Base-by-base conservation (phyloP, 2,113 vertebrate species). In the Platycercus adscitus region DNA sequence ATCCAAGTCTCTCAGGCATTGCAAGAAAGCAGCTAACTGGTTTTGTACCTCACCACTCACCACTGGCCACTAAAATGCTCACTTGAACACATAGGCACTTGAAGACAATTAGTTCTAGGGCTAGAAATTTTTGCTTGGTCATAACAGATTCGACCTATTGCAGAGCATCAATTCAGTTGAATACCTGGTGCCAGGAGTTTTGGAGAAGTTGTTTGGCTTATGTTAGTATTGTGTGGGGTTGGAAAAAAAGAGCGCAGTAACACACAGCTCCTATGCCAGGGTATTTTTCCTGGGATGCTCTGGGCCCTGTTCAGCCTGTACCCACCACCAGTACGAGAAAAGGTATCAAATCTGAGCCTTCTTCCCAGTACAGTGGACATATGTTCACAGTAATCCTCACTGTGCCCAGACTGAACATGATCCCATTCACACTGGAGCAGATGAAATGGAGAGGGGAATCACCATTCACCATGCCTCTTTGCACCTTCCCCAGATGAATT, bases 391-490 rank as follows among this genome's bases (percentile, higher is more conserved):
- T 20, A 19, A 35, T 12, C 29, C 64, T 81, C 55, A 19, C 65
- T 65, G 21, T 71, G 31, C 47, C 41, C 47, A 58, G 78, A 6
- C 46, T 47, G 16, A 37, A 29, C 28, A 10, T 7, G 44, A 39
- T 75, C 35, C 8, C 26, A 25, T 24, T 46, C 76, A 21, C 75
- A 49, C 0, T 8, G 31, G 33, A 52, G 46, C 41, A 50, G 21
- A 29, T 0, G 1, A 70, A 81, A 65, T 0, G 0, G 15, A 58
- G 49, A 68, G 6, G 18, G 46, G 23, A 64, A 73, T 13, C 33
- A 1, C 53, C 3, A 1, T 65, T 20, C 29, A 1, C 47, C 3
- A 1, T 60, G 43, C 13, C 17, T 47, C n/a, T 47, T 63, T 18
- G 18, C 6, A 69, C 33, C 14, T 73, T 55, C 72, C 24, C 33